phyloP scores from a whole-genome alignment of 2,113 vertebrate genomes.

The Panurus biarmicus region DNA sequence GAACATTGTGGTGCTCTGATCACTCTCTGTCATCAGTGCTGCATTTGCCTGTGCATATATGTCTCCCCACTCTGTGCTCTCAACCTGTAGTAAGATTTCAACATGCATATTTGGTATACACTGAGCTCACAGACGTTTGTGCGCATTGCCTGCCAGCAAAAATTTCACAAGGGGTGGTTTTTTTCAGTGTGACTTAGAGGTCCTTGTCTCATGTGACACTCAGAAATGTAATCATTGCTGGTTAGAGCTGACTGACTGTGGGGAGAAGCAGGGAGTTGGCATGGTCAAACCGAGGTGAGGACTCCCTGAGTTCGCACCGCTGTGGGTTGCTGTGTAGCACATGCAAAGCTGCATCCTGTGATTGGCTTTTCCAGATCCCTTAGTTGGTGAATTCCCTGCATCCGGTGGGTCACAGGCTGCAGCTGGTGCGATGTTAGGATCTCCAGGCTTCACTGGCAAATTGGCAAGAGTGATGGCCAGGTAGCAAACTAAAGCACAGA shows the following conservation, averaged over 20 bases:
- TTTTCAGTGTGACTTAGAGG: neutral
- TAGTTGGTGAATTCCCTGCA: neutral
- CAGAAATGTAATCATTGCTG: slow-evolving; percentile 4
- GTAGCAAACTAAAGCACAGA: neutral
- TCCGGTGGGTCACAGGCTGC: neutral
- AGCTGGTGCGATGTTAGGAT: neutral
- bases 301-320: neutral
- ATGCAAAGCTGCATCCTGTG: neutral
- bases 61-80: neutral
- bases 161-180: neutral
- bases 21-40: neutral
- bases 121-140: neutral
- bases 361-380: neutral
- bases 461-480: neutral
- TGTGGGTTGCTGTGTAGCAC: neutral
- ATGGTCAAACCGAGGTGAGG: neutral
- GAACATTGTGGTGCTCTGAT: neutral
- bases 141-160: neutral
- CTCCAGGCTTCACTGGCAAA: neutral
- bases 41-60: neutral
- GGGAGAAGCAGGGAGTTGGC: neutral
- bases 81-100: neutral
- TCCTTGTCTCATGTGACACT: neutral
- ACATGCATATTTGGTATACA: neutral
- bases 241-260: neutral